Percentiles rank a stretch among this genome's conserved stretches.
These are phyloP conservation scores for Chelmon rostratus DNA, from an alignment of 2,797 vertebrate genomes.

Conservation along the genomic window DNA sequence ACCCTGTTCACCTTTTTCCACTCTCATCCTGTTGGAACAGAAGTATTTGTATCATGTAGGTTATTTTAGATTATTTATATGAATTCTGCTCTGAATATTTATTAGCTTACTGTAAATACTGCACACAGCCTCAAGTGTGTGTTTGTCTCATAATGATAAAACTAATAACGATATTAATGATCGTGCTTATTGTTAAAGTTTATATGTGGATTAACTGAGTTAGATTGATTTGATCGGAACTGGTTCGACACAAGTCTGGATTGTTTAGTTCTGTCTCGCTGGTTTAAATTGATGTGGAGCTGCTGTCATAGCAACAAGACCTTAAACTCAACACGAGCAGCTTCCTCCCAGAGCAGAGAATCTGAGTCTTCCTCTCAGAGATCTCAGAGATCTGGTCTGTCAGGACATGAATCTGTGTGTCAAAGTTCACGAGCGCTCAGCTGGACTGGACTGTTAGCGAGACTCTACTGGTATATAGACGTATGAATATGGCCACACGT, in stretches of 20 bases:
- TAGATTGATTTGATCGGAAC: not conserved
- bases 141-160: not conserved
- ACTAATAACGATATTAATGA: no score
- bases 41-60: slow-evolving; percentile 6
- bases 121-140: not conserved
- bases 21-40: slow-evolving; percentile 8
- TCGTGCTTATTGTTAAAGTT: no score
- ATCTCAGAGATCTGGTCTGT: no score
- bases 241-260: not conserved
- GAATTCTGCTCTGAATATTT: not conserved
- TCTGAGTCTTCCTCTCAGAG: no score
- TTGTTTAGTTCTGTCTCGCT: not conserved
- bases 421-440: no score
- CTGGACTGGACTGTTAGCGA: no score
- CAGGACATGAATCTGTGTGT: no score
- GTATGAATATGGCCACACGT: no score
- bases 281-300: no score
- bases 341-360: no score
- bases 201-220: not conserved
- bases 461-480: no score
- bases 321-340: no score
- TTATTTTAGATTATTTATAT: slow-evolving; percentile 20
- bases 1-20: not conserved
- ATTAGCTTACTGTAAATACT: slow-evolving; percentile 16
- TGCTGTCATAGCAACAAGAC: not conserved